phyloP scores from a whole-genome alignment of 2,113 vertebrate genomes.

The Microtus pennsylvanicus region DNA sequence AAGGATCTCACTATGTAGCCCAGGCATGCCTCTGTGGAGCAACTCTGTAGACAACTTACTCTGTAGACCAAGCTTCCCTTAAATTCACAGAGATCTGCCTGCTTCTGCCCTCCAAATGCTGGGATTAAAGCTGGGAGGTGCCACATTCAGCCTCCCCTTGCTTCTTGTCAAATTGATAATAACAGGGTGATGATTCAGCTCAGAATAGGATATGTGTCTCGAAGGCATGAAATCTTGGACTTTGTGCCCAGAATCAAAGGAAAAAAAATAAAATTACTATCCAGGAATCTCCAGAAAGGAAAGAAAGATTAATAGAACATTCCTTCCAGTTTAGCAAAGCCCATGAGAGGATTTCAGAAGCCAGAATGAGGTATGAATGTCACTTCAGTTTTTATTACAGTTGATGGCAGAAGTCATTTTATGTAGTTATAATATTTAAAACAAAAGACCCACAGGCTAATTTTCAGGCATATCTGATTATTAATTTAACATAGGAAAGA shows the following conservation, averaged over 20 bases:
- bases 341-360: constrained; percentile 28
- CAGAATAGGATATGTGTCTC: neutral
- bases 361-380: neutral
- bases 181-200: neutral
- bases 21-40: neutral
- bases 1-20: neutral
- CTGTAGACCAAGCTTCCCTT: neutral
- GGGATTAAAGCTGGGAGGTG: neutral
- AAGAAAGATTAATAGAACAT: neutral
- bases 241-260: neutral
- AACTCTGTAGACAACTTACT: neutral
- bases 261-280: neutral
- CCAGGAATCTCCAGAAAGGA: neutral
- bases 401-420: neutral
- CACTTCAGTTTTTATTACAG: constrained; percentile 7
- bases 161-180: neutral
- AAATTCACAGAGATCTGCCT: neutral
- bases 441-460: neutral
- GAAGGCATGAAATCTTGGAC: neutral
- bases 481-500: neutral
- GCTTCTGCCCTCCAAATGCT: neutral
- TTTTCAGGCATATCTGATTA: constrained; percentile 12
- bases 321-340: neutral
- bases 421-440: neutral
- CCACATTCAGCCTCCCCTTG: neutral